phyloP scores from a whole-genome alignment of 1,140 invertebrate genomes.

The Dolichoris vasculosae region DNA sequence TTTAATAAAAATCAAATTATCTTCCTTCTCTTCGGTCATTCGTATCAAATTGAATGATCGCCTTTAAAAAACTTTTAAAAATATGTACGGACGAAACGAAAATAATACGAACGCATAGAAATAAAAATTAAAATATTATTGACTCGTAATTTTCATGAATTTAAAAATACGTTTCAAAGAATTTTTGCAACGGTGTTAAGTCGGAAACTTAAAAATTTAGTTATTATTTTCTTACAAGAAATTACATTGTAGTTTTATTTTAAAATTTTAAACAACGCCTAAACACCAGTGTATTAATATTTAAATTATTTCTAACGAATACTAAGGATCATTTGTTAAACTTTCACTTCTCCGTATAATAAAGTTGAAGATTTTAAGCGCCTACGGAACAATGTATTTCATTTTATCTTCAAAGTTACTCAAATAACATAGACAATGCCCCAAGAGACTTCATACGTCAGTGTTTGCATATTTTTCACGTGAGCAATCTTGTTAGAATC shows the following conservation, averaged over 20 bases:
- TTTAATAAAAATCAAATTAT: background rate
- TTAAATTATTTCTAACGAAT: background rate
- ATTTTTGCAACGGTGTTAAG: background rate
- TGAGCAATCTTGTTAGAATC: background rate
- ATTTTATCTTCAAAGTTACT: conserved; percentile 9
- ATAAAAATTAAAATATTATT: too few relatives aligned
- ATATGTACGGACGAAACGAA: too few relatives aligned
- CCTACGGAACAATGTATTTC: background rate
- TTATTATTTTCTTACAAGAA: background rate
- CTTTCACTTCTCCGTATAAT: background rate
- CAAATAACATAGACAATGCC: background rate
- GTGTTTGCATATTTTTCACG: background rate
- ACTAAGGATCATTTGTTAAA: background rate
- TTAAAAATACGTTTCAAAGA: background rate
- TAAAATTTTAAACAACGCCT: background rate
- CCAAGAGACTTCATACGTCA: too few relatives aligned
- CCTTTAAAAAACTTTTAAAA: too few relatives aligned
- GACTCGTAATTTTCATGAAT: background rate
- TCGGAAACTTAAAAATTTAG: background rate
- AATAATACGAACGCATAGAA: too few relatives aligned
- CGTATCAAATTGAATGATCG: too few relatives aligned
- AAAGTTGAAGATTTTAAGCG: background rate
- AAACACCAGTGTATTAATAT: background rate
- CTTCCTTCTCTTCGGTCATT: background rate
- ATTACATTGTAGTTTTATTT: background rate